Evolutionary conservation across 2,797 vertebrate species (phyloP).

Genomic region (Platalea minor): DNA sequence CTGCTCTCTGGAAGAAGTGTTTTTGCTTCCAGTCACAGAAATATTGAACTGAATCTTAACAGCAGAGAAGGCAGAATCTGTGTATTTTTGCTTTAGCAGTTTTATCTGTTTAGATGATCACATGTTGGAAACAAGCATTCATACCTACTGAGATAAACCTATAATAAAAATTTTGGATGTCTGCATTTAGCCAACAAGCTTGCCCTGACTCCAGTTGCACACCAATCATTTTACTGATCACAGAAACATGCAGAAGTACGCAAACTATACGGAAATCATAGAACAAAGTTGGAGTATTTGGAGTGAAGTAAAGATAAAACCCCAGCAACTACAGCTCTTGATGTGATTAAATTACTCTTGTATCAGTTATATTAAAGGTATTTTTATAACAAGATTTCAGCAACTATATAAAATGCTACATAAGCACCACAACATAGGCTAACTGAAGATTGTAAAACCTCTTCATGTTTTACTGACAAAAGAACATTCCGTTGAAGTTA

Average conservation of each 20-base stretch:
- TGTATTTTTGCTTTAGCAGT: not conserved
- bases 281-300: not conserved
- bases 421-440: not conserved
- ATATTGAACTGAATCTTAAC: not conserved
- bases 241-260: not conserved
- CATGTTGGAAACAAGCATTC: not conserved
- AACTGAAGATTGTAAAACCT: not conserved
- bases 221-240: not conserved
- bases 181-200: not conserved
- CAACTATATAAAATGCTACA: not conserved
- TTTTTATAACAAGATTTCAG: not conserved
- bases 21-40: not conserved
- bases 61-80: not conserved
- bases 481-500: rapidly evolving
- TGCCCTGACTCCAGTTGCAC: not conserved
- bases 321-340: not conserved
- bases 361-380: not conserved
- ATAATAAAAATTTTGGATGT: not conserved
- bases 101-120: not conserved
- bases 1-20: not conserved
- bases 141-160: not conserved
- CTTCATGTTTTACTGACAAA: not conserved
- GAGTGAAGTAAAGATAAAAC: not conserved
- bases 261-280: not conserved
- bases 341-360: not conserved